phyloP scores from a whole-genome alignment of 2,113 vertebrate genomes.

The Quiscalus mexicanus region DNA sequence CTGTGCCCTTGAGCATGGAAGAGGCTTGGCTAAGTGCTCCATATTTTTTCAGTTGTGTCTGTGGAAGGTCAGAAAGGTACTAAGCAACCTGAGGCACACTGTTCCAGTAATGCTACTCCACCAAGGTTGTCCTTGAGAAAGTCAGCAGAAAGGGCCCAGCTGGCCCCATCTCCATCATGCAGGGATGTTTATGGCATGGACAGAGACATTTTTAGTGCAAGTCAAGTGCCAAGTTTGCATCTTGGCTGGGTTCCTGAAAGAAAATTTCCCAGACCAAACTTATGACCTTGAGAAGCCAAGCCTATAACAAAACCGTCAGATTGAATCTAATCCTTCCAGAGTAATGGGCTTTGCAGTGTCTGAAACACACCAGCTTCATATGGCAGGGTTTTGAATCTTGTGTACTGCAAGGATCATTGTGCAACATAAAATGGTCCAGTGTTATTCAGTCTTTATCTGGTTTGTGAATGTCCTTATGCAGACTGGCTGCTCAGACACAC shows the following conservation, averaged over 20 bases:
- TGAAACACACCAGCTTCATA: neutral
- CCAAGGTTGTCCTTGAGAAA: neutral
- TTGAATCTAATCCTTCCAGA: neutral
- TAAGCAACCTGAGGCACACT: neutral
- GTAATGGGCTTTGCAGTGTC: neutral
- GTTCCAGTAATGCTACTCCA: neutral
- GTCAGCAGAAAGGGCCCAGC: neutral
- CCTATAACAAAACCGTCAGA: neutral
- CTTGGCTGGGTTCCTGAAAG: constrained; percentile 7
- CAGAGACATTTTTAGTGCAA: neutral
- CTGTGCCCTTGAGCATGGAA: neutral
- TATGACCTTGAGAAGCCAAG: constrained; percentile 14
- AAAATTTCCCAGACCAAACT: neutral
- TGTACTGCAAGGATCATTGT: neutral
- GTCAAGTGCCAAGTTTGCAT: neutral
- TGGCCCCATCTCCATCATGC: neutral
- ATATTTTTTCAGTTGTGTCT: neutral
- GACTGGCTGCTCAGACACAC: neutral
- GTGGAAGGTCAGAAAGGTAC: neutral
- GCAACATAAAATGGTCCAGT: neutral
- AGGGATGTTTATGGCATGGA: constrained; percentile 23
- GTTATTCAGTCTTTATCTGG: neutral
- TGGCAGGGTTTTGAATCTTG: neutral
- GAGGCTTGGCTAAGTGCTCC: neutral
- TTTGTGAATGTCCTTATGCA: neutral